Evolutionary conservation across 2,888 invertebrate genomes (phyloP).

Genomic region (Nasonovia ribisnigri): DNA sequence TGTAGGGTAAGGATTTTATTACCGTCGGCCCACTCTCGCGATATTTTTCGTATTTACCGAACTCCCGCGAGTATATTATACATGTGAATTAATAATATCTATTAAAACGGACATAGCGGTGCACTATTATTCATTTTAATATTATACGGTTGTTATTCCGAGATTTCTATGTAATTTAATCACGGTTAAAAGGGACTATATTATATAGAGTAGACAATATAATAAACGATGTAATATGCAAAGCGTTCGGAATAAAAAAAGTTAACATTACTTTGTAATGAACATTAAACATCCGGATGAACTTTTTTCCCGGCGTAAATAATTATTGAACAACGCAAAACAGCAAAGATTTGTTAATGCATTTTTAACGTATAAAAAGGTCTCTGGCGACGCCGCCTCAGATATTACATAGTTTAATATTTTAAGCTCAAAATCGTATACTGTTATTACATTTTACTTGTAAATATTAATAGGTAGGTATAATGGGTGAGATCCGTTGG

Average conservation of each 20-base stretch:
- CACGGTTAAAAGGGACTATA: constrained; percentile 12
- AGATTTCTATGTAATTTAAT: constrained; percentile 6
- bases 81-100: not conserved
- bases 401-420: not conserved
- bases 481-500: not conserved
- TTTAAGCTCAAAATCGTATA: not conserved
- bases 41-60: not conserved
- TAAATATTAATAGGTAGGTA: not conserved
- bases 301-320: not conserved
- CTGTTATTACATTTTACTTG: not conserved
- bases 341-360: constrained; percentile 3
- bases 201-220: not conserved
- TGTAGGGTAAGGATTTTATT: not conserved
- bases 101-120: not conserved
- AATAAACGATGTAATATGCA: constrained; percentile 1
- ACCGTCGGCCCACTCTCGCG: not conserved
- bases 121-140: not conserved
- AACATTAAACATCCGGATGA: constrained; percentile 10
- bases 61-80: not conserved
- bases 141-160: constrained; percentile 2
- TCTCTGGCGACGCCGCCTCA: not conserved
- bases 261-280: constrained; percentile 24
- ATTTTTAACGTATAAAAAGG: constrained; percentile 29
- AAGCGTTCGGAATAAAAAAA: constrained; percentile 8
- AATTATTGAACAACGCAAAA: constrained; percentile 18